A percentile compares a stretch with the other conserved stretches of the same genome.
These are phyloP conservation scores for Phenganax subtilis DNA, from an alignment of 92 coral and sea anemone species.

Conservation along the genomic window DNA sequence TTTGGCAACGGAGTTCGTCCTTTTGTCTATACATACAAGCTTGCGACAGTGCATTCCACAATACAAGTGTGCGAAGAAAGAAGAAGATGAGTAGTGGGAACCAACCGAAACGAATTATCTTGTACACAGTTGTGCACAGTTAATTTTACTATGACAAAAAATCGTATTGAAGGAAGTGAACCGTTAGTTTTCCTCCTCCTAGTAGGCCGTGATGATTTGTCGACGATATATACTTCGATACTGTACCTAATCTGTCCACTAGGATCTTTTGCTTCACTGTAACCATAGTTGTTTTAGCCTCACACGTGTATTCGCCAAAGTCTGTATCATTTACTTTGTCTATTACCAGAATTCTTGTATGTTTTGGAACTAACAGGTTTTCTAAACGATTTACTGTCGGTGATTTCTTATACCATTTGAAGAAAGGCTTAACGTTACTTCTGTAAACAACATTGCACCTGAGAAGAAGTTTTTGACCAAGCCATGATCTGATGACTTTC, in stretches of 20 bases:
- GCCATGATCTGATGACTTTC: slow-evolving; percentile 23
- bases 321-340: slow-evolving; percentile 2
- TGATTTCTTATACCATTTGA: slow-evolving; percentile 15
- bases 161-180: too few relatives aligned
- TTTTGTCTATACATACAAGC: too few relatives aligned
- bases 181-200: not conserved
- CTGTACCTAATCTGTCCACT: slow-evolving; percentile 20
- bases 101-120: too few relatives aligned
- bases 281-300: slow-evolving; percentile 4
- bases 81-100: too few relatives aligned
- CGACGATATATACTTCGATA: not conserved
- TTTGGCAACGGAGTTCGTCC: too few relatives aligned
- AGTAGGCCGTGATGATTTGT: not conserved
- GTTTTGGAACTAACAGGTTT: not conserved
- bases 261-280: not conserved
- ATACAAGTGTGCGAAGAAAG: too few relatives aligned
- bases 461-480: slow-evolving; percentile 16
- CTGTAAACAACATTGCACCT: slow-evolving; percentile 7
- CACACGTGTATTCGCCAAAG: slow-evolving; percentile 25
- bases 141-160: too few relatives aligned
- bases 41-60: too few relatives aligned
- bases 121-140: too few relatives aligned
- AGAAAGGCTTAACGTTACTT: not conserved
- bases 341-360: not conserved
- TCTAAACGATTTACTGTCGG: not conserved